Conservation (phyloP, 2,888 invertebrate genomes). For the Mythimna vitellina region DNA sequence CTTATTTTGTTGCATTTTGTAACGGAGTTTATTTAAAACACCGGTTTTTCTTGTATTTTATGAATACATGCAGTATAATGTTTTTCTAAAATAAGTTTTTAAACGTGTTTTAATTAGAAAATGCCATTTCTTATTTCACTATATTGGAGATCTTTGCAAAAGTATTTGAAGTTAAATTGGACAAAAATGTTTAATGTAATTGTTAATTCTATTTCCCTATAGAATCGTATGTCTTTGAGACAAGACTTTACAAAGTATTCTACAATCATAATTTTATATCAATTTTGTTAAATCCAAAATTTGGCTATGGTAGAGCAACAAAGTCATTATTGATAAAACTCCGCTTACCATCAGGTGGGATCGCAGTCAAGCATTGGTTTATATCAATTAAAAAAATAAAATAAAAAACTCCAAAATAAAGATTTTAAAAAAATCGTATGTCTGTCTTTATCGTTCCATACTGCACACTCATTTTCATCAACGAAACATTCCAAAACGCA, state of each 20-base stretch:
- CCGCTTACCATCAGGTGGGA: too few species aligned
- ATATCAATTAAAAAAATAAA: too few species aligned
- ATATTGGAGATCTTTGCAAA: neutral
- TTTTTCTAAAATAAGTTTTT: neutral
- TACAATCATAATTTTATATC: too few species aligned
- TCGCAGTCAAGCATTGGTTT: too few species aligned
- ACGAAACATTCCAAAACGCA: constrained; percentile 18
- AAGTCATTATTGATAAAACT: too few species aligned
- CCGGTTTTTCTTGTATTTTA: constrained; percentile 2
- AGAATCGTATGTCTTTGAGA: neutral
- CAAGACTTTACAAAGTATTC: too few species aligned
- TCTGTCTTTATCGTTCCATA: neutral
- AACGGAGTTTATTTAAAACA: constrained; percentile 20
- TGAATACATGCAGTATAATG: neutral
- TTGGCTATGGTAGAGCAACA: too few species aligned
- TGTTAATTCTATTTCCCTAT: too few species aligned
- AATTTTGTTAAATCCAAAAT: too few species aligned
- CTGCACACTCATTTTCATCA: neutral
- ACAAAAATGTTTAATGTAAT: neutral
- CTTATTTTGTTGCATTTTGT: constrained; percentile 38
- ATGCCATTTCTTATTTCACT: neutral
- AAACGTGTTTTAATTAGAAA: neutral
- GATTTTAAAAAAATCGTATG: too few species aligned
- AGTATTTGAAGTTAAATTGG: neutral
- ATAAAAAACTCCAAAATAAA: too few species aligned